Evolutionary conservation across 2,113 vertebrate genomes (phyloP).

Genomic region (Mastomys coucha): DNA sequence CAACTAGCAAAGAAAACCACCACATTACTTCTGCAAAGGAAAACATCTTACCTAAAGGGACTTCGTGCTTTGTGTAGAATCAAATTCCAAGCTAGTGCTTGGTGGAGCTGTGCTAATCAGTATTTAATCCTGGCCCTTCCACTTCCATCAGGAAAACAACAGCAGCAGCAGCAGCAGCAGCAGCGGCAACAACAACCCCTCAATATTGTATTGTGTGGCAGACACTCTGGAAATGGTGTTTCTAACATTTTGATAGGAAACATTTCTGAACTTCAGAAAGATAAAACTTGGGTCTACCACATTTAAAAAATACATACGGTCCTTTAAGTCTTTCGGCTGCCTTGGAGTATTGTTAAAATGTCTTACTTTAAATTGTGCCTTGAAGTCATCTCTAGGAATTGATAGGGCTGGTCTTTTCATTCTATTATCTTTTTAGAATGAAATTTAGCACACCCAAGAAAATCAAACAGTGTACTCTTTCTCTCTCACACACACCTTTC

Average conservation of each 20-base stretch:
- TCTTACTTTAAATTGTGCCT: constrained; percentile 27
- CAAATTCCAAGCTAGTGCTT: constrained; percentile 23
- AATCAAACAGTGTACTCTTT: background rate
- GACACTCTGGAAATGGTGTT: constrained; percentile 29
- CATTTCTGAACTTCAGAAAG: constrained; percentile 41
- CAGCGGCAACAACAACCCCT: background rate
- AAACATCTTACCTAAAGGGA: constrained; percentile 28
- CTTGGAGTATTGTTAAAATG: background rate
- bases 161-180: background rate
- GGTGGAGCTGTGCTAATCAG: background rate
- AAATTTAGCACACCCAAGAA: background rate
- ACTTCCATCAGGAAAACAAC: constrained; percentile 43
- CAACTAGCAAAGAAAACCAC: background rate
- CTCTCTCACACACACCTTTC: background rate
- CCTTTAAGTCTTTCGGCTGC: constrained; percentile 6
- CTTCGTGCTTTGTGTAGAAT: background rate
- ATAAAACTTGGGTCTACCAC: constrained; percentile 5
- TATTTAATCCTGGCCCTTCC: background rate
- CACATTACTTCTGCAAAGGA: constrained; percentile 1
- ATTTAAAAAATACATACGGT: background rate
- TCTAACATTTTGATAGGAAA: constrained; percentile 44
- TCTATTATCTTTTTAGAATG: background rate
- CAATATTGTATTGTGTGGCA: constrained; percentile 2
- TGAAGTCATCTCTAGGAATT: background rate
- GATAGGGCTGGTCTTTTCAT: background rate